These are phyloP conservation scores for Euwallacea fornicatus DNA, from an alignment of 1,140 invertebrate species.

Conservation along the genomic window DNA sequence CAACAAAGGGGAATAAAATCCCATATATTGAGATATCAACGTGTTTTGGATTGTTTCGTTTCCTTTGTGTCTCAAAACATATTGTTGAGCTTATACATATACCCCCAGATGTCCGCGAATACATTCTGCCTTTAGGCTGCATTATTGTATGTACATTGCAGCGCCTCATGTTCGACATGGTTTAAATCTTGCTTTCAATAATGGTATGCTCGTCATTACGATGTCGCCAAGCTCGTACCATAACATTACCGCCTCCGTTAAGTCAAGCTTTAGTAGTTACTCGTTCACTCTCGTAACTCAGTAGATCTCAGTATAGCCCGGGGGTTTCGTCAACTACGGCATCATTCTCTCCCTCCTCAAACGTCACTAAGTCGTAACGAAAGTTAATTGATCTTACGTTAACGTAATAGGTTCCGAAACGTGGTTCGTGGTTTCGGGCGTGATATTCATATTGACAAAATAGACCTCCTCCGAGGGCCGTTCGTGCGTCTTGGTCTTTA, in stretches of 20 bases:
- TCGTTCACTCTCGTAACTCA: no score
- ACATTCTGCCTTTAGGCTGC: background rate
- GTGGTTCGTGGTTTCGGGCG: background rate
- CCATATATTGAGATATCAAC: background rate
- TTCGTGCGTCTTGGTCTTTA: background rate
- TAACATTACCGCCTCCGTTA: no score
- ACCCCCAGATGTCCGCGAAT: background rate
- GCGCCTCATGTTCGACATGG: background rate
- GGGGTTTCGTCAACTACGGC: background rate
- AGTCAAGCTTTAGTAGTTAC: no score
- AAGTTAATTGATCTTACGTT: slow-evolving; percentile 3
- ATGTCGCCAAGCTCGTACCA: no score
- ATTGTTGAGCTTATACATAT: background rate
- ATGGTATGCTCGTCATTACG: no score
- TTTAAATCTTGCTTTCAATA: background rate
- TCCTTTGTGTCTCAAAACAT: background rate
- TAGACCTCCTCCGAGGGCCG: background rate
- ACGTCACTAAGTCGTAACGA: background rate
- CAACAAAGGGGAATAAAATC: slow-evolving; percentile 4
- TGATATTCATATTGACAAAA: background rate
- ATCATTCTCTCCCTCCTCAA: background rate
- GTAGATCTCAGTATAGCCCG: no score
- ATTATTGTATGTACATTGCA: background rate
- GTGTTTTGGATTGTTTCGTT: slow-evolving; percentile 1
- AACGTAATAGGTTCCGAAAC: background rate